These are phyloP conservation scores for Pitta sordida DNA, from an alignment of 2,113 vertebrate species.

Conservation along the genomic window DNA sequence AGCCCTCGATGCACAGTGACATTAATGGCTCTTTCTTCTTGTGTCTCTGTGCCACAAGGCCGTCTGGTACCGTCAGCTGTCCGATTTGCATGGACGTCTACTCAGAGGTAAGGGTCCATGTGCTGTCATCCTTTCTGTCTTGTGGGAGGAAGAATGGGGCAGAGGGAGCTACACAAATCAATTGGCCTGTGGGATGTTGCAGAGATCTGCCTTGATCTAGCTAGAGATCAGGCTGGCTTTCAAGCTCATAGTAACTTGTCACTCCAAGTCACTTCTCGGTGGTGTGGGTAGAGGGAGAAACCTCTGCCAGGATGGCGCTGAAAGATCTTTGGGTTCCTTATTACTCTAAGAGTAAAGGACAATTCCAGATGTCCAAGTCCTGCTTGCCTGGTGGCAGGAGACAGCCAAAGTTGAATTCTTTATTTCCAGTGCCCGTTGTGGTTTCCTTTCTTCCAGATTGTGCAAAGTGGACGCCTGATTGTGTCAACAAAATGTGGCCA, in stretches of 20 bases:
- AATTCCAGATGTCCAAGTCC: not conserved
- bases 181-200: not conserved
- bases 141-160: not conserved
- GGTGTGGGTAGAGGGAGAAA: not conserved
- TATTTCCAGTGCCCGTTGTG: not conserved
- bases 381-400: not conserved
- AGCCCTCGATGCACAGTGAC: not conserved
- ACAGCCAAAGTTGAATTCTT: not conserved
- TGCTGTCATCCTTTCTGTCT: not conserved
- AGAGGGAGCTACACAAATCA: not conserved
- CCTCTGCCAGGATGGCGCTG: not conserved
- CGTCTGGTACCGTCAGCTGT: conserved; percentile 1
- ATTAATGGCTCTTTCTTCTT: conserved; percentile 13
- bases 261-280: not conserved
- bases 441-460: conserved; percentile 77
- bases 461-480: conserved; percentile 87
- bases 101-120: not conserved
- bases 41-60: not conserved
- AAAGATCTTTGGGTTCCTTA: not conserved
- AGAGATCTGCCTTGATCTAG: not conserved
- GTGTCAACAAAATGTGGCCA: conserved; percentile 94
- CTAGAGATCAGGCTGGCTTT: not conserved
- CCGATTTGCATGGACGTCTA: conserved; percentile 21
- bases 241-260: too few relatives aligned
- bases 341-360: not conserved